Conservation (phyloP, 1,140 invertebrate species). For the Drosophila guanche region DNA sequence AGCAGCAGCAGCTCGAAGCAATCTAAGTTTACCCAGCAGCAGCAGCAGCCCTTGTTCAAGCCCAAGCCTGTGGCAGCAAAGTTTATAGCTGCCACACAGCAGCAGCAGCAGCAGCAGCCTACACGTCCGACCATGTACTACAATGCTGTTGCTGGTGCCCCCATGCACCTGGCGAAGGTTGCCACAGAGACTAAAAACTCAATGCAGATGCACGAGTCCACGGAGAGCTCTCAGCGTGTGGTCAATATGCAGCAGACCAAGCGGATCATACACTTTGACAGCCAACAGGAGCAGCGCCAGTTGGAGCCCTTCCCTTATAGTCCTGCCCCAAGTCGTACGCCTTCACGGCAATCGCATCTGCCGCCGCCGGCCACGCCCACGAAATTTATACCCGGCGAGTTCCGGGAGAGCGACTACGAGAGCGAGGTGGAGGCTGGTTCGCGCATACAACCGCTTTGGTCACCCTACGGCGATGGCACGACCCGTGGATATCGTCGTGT, state of each 20-base stretch:
- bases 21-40: conserved; percentile 60
- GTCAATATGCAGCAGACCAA: conserved; percentile 89
- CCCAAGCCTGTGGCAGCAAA: conserved; percentile 84
- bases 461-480: conserved; percentile 85
- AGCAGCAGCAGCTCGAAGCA: conserved; percentile 72
- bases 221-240: conserved; percentile 86
- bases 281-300: conserved; percentile 70
- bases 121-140: conserved; percentile 84
- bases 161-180: conserved; percentile 85
- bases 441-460: conserved; percentile 86
- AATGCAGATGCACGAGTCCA: conserved; percentile 88
- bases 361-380: conserved; percentile 86
- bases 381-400: conserved; percentile 88
- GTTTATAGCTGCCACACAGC: conserved; percentile 84
- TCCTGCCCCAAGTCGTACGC: conserved; percentile 77
- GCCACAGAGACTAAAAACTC: conserved; percentile 88
- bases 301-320: conserved; percentile 85
- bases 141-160: conserved; percentile 85
- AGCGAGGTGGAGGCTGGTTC: conserved; percentile 86
- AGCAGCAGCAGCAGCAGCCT: conserved; percentile 84
- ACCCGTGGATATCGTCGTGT: conserved; percentile 87
- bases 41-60: conserved; percentile 81
- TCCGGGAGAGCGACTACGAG: conserved; percentile 89
- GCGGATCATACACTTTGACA: conserved; percentile 87
- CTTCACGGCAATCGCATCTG: conserved; percentile 70